Evolutionary conservation across 1,140 invertebrate genomes (phyloP).

Genomic region (Heliconius eleuchia): DNA sequence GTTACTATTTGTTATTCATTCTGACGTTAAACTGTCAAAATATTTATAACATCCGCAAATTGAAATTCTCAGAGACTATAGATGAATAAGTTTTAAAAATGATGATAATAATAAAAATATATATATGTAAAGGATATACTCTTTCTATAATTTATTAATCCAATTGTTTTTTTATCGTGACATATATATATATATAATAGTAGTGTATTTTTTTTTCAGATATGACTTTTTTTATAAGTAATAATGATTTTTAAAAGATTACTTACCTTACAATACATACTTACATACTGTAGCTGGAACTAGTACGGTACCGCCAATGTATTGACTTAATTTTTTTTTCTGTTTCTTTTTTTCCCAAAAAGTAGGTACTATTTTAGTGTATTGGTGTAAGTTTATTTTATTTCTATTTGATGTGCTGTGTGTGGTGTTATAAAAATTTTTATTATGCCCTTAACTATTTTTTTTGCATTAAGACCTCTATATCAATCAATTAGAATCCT

Average conservation of each 20-base stretch:
- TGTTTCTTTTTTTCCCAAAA: neutral
- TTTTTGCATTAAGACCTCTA: neutral
- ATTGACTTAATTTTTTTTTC: neutral
- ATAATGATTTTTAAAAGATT: neutral
- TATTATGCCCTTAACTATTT: constrained; percentile 9
- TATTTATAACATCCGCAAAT: neutral
- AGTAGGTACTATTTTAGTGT: neutral
- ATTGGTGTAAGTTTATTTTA: neutral
- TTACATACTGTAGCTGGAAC: constrained; percentile 13
- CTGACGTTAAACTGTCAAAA: constrained; percentile 3
- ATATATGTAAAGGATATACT: too few relatives aligned
- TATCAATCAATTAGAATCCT: neutral
- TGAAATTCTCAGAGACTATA: neutral
- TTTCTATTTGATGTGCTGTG: neutral
- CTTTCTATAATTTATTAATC: neutral
- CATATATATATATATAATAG: neutral
- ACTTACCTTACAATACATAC: constrained; percentile 11
- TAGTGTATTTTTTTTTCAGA: neutral
- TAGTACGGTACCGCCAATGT: neutral
- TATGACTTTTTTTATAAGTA: neutral
- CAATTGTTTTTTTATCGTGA: neutral
- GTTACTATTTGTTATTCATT: neutral
- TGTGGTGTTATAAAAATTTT: constrained; percentile 17
- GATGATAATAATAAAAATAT: too few relatives aligned
- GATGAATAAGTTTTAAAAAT: too few relatives aligned